Base-by-base conservation (phyloP, 2,888 invertebrate species). In the Eupeodes latifasciatus region DNA sequence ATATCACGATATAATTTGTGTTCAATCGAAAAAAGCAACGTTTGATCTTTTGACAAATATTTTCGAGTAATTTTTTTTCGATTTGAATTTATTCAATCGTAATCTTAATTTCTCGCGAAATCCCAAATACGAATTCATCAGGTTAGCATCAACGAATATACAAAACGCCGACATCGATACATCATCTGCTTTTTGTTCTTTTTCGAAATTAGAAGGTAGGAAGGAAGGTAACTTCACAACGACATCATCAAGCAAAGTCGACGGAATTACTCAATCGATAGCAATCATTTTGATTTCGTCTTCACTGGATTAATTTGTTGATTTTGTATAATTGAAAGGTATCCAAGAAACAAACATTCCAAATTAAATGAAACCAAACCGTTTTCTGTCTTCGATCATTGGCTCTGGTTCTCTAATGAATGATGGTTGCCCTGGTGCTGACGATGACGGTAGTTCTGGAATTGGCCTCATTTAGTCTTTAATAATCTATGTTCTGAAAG, bases 11-110 rank as follows among this genome's bases (percentile, higher is more conserved):
- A 14, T 4, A 34, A 51, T 67, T 27, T 49, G 9, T 67, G 34
- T 36, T 36, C 11, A 47, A 19, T 11, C 7, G 5, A 49, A 66
- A 36, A 78, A 34, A 75, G 11, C 66, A 69, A 44, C 57, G 61
- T 86, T 86, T 86, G 82, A 86, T 82, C 78, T 82, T 44, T 44
- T 74, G 69, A 75, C 74, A 78, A 75, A 62, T 62, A 57, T 55
- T 51, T 44, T 34, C 51, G 19, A n/a, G 53, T 11, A 0, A 11
- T 47, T 79, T 69, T 77, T 72, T 72, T 53, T 72, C 53, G 72
- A 61, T 81, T 81, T 61, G 81, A 69, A 57, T 64, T 82, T 62
- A 75, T 82, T 82, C 78, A 86, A 57, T 75, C 67, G 71, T 19
- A 19, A 78, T 74, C 62, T 82, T 44, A 81, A 72, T 72, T 77